Evolutionary conservation across 2,113 vertebrate genomes (phyloP), one percentile per base, ranked within the genome.

Genomic region (Recurvirostra avosetta): DNA sequence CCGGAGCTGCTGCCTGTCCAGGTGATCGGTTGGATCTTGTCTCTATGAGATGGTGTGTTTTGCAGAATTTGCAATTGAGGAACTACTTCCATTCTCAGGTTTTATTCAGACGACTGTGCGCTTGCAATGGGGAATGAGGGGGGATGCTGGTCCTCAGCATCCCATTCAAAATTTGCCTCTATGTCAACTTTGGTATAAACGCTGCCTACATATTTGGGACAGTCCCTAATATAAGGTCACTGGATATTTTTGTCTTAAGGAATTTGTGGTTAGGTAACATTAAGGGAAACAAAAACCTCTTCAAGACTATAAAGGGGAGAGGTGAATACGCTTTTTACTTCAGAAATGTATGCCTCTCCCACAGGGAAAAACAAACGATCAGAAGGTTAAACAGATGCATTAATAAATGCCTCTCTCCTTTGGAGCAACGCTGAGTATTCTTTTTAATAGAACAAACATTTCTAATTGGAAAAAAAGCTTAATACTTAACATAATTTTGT

Each of bases 101-200:
- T 13, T n/a, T 40, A 6, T 9, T 19, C 22, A 71, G 29, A 14
- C 5, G 5, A 26, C 61, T 38, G 7, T 50, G 36, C 1, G 0
- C 52, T 61, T 7, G 8, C 38, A 34, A 34, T 3, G 1, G 25
- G 38, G 47, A 47, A 16, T 0, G 1, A 47, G 19, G 40, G 40
- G 38, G 22, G 38, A 11, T 10, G 47, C 7, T 34, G 22, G 9
- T 50, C 41, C 15, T 53, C 41, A 27, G 11, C n/a, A 34, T 41
- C 36, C 49, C 3, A 0, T n/a, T 63, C 80, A 70, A 41, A 58
- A 50, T 50, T 77, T 38, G 32, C 58, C 32, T 36, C 41, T 45
- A 5, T 23, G 45, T 50, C 50, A 23, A 3, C 43, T 58, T 34
- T 23, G 34, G 18, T 34, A 19, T 23, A 34, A 6, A 22, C 3